phyloP scores from a whole-genome alignment of 2,888 invertebrate species.

The Ichneumon xanthorius region DNA sequence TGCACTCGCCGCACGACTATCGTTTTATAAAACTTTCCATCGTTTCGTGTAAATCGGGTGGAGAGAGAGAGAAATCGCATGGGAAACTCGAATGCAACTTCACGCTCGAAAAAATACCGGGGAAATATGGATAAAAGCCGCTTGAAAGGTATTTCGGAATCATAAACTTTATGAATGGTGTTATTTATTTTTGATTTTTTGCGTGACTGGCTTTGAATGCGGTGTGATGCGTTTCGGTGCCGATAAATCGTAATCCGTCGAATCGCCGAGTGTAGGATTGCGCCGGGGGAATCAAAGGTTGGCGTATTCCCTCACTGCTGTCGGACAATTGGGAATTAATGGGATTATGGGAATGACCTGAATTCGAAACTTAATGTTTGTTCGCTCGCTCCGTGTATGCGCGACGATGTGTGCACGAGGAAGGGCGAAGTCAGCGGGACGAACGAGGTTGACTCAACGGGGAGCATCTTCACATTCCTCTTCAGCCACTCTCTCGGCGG shows the following conservation, averaged over 20 bases:
- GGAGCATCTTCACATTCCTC: neutral
- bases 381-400: slow-evolving; percentile 55
- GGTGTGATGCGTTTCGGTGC: neutral
- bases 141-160: slow-evolving; percentile 24
- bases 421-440: slow-evolving; percentile 38
- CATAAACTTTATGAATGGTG: slow-evolving; percentile 1
- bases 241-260: neutral
- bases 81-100: neutral
- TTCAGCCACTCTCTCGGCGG: slow-evolving; percentile 35
- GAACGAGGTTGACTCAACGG: slow-evolving; percentile 1
- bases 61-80: neutral
- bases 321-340: slow-evolving; percentile 74
- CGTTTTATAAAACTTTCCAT: neutral
- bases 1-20: neutral
- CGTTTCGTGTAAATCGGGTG: neutral
- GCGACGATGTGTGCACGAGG: slow-evolving; percentile 20
- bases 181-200: neutral
- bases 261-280: neutral
- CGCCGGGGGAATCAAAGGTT: neutral
- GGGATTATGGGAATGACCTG: slow-evolving; percentile 61
- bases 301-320: slow-evolving; percentile 14
- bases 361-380: slow-evolving; percentile 71
- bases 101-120: neutral
- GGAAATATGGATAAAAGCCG: slow-evolving; percentile 14
- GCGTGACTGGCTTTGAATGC: neutral